Evolutionary conservation across 2,888 invertebrate species (phyloP).

Genomic region (Phyto melanocephala): DNA sequence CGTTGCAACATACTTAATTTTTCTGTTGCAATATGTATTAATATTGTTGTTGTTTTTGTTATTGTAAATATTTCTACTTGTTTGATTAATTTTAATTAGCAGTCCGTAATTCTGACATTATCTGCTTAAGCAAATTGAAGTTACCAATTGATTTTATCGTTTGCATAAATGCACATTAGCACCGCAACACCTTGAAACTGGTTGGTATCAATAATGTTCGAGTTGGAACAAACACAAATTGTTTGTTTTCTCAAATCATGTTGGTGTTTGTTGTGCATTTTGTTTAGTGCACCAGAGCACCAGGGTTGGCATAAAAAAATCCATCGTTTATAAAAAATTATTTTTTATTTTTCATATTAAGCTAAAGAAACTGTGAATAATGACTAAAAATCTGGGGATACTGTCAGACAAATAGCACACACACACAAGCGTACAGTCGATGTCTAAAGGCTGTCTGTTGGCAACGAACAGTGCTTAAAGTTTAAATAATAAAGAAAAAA

Average conservation of each 20-base stretch:
- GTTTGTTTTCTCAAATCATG: slow-evolving; percentile 24
- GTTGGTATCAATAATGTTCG: slow-evolving; percentile 21
- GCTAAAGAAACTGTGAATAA: slow-evolving; percentile 2
- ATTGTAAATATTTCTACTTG: slow-evolving; percentile 59
- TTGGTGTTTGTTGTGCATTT: slow-evolving; percentile 46
- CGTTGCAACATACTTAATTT: no score
- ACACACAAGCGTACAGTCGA: background rate
- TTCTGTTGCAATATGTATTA: background rate
- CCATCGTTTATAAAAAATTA: slow-evolving; percentile 46
- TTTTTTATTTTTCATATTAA: background rate
- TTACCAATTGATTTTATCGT: slow-evolving; percentile 65
- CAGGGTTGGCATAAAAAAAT: slow-evolving; percentile 46
- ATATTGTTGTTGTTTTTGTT: slow-evolving; percentile 30
- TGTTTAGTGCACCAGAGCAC: slow-evolving; percentile 7
- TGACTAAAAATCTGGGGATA: slow-evolving; percentile 37
- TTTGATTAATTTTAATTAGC: slow-evolving; percentile 65
- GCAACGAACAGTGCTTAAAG: background rate
- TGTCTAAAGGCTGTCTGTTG: background rate
- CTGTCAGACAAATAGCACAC: background rate
- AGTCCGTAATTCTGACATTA: slow-evolving; percentile 64
- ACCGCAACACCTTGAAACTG: slow-evolving; percentile 63
- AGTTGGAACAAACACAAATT: background rate
- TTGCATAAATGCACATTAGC: slow-evolving; percentile 64
- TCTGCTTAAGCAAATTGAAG: slow-evolving; percentile 65
- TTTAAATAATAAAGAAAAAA: background rate